Evolutionary conservation across 2,113 vertebrate species (phyloP), one percentile per base, ranked within the genome.

Genomic region (Tachuris rubrigastra): DNA sequence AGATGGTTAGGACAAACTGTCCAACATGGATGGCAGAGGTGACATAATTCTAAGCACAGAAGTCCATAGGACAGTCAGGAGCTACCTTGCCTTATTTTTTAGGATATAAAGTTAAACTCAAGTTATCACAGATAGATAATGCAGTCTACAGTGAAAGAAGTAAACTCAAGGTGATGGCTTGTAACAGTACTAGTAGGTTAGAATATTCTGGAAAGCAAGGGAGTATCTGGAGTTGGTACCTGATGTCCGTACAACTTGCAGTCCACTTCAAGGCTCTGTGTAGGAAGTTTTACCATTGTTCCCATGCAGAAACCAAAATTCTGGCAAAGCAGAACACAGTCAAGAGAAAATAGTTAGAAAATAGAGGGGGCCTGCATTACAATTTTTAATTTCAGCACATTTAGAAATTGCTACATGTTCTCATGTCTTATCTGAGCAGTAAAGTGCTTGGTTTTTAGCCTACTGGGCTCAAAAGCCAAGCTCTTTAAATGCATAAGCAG

Each of bases 251-350:
- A 98, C 73, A 98, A 2, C 2, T 56, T 62, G 87, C 98, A 98
- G 50, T 95, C 24, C 41, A 97, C 97, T 1, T 2, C 1, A 44
- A 97, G 56, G 4, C 96, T 68, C 77, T 97, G 13, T 63, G 53
- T 14, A 27, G 89, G 76, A 4, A 0, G 0, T 39, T 30, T 87
- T 33, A 52, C 22, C 69, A 90, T 12, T 3, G 33, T 33, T 7
- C 94, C 97, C 66, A 52, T 97, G 78, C 98, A 98, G 96, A 98
- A 98, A 31, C 98, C 98, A 42, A 96, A 95, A 87, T 97, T 97
- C 98, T 98, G 89, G n/a, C 28, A 93, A 71, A 84, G 68, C 17
- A 84, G 75, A 93, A 91, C 50, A 89, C 1, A 90, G 23, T n/a
- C 9, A 63, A 75, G 39, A 87, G n/a, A 67, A 85, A 86, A 87